Conservation (phyloP, 2,888 invertebrate genomes). For the Horisme vitalbata region DNA sequence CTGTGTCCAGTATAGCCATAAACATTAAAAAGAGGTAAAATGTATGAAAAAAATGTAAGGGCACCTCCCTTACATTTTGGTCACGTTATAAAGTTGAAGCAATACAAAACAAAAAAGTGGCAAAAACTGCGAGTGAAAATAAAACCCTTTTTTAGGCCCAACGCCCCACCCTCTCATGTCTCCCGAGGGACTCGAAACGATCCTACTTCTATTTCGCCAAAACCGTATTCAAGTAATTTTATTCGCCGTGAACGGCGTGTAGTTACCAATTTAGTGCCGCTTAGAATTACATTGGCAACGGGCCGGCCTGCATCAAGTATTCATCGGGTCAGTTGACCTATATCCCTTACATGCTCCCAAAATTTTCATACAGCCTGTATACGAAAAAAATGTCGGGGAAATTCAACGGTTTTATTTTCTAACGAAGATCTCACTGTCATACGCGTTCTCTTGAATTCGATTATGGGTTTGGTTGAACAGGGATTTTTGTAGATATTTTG, state of each 20-base stretch:
- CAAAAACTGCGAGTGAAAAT: conserved; percentile 6
- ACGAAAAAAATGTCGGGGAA: background rate
- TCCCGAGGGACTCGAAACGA: conserved; percentile 13
- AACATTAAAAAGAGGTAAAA: too few species aligned
- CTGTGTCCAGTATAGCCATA: too few species aligned
- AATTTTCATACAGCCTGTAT: conserved; percentile 3
- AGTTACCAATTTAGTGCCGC: conserved; percentile 25
- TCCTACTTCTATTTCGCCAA: conserved; percentile 20
- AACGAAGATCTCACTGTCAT: background rate
- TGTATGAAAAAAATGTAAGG: too few species aligned
- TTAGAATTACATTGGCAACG: conserved; percentile 20
- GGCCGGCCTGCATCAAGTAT: conserved; percentile 28
- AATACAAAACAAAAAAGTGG: background rate
- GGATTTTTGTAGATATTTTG: too few species aligned
- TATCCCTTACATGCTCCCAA: conserved; percentile 7
- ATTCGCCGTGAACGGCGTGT: conserved; percentile 20
- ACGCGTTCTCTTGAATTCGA: background rate
- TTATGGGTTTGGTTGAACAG: background rate
- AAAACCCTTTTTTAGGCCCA: conserved; percentile 4
- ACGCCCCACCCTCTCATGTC: conserved; percentile 1
- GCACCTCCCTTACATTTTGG: too few species aligned
- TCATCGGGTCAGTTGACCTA: conserved; percentile 32
- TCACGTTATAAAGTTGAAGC: too few species aligned
- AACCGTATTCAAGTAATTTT: conserved; percentile 28
- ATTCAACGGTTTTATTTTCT: background rate